phyloP scores from a whole-genome alignment of 2,113 vertebrate species.

The Tyrannus savana region DNA sequence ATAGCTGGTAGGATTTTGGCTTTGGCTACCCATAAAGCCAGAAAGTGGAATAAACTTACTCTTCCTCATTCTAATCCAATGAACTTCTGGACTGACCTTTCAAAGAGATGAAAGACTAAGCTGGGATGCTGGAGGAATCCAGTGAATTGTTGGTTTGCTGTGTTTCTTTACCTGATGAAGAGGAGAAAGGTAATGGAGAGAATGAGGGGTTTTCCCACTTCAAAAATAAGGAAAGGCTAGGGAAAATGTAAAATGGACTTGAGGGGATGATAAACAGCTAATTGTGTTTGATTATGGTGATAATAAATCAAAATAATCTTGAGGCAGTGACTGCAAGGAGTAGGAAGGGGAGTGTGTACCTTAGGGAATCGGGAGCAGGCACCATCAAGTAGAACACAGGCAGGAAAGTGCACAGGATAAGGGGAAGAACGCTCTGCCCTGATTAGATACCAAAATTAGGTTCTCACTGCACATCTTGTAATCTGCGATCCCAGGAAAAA shows the following conservation, averaged over 20 bases:
- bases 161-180: neutral
- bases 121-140: neutral
- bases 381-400: neutral
- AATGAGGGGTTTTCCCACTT: neutral
- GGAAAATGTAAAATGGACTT: neutral
- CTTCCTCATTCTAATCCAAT: neutral
- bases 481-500: neutral
- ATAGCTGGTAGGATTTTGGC: neutral
- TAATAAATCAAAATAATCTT: neutral
- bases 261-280: neutral
- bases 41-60: neutral
- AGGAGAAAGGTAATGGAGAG: neutral
- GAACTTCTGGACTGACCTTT: neutral
- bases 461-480: neutral
- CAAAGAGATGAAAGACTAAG: neutral
- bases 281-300: neutral
- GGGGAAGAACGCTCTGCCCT: neutral
- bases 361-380: neutral
- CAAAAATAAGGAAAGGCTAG: neutral
- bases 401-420: neutral
- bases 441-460: neutral
- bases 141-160: neutral
- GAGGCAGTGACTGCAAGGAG: neutral
- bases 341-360: neutral
- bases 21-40: neutral